A percentile compares a stretch with the other conserved stretches of the same genome.
Conservation (phyloP, 1,140 invertebrate genomes). For the Cyclina sinensis region DNA sequence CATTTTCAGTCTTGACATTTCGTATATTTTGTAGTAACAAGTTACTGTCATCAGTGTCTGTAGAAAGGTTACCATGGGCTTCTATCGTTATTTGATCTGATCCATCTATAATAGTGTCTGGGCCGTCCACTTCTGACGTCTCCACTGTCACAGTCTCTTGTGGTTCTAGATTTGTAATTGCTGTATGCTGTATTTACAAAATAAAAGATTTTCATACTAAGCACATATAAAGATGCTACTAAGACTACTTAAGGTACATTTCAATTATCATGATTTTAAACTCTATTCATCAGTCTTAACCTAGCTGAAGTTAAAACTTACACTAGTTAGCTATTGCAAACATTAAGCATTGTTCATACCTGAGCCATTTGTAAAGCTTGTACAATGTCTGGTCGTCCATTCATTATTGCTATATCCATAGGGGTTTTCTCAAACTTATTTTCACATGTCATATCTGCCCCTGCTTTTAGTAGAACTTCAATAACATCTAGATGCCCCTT, state of each 20-base stretch:
- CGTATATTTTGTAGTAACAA: too few relatives aligned
- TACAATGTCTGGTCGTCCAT: constrained; percentile 89
- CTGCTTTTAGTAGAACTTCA: constrained; percentile 90
- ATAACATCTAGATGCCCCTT: constrained; percentile 92
- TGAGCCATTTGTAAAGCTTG: constrained; percentile 88
- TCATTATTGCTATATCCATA: constrained; percentile 91
- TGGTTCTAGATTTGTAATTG: constrained; percentile 74
- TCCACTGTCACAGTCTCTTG: constrained; percentile 82
- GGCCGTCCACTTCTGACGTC: constrained; percentile 75
- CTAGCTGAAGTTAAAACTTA: too few relatives aligned
- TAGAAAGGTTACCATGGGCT: neutral
- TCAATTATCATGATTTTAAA: too few relatives aligned
- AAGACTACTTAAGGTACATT: too few relatives aligned
- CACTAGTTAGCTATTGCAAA: too few relatives aligned
- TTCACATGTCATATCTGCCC: constrained; percentile 90
- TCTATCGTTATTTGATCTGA: constrained; percentile 32
- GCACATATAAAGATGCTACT: too few relatives aligned
- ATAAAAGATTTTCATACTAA: too few relatives aligned
- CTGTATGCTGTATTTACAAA: constrained; percentile 72
- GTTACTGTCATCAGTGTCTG: constrained; percentile 24
- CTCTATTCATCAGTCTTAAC: too few relatives aligned
- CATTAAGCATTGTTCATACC: too few relatives aligned
- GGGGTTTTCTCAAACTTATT: constrained; percentile 96
- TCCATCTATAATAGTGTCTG: constrained; percentile 45
- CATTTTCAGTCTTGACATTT: too few relatives aligned